Percentiles rank a stretch among this genome's conserved stretches.
Evolutionary conservation across 2,113 vertebrate genomes (phyloP).

Genomic region (Turnix velox): DNA sequence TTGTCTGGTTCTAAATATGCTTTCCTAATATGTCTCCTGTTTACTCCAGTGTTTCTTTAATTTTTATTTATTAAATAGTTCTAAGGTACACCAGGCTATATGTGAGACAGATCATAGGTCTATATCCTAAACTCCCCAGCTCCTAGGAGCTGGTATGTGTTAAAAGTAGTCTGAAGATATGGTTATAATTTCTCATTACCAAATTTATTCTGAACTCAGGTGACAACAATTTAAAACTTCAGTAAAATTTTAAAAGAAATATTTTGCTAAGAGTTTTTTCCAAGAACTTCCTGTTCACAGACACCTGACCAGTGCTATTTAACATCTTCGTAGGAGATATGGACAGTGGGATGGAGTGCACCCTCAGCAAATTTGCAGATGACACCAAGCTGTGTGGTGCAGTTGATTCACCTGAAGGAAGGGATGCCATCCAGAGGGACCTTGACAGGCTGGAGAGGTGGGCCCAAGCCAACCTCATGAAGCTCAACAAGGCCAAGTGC

Average conservation of each 20-base stretch:
- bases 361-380: too few relatives aligned
- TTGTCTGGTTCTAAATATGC: background rate
- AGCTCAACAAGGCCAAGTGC: too few relatives aligned
- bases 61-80: background rate
- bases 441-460: too few relatives aligned
- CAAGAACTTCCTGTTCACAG: background rate
- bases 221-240: background rate
- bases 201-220: background rate
- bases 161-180: background rate
- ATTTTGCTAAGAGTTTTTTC: background rate
- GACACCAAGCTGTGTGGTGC: too few relatives aligned
- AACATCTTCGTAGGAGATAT: too few relatives aligned
- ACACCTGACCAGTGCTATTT: background rate
- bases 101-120: background rate
- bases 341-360: too few relatives aligned
- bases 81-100: background rate
- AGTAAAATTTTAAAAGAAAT: background rate
- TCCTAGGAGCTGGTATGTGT: background rate
- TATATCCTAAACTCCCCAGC: background rate
- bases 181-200: background rate
- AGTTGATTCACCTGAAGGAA: too few relatives aligned
- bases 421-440: too few relatives aligned
- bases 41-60: background rate
- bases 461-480: too few relatives aligned
- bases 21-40: background rate